Conservation (phyloP, 2,888 invertebrate genomes). For the Parnassius glacialis region DNA sequence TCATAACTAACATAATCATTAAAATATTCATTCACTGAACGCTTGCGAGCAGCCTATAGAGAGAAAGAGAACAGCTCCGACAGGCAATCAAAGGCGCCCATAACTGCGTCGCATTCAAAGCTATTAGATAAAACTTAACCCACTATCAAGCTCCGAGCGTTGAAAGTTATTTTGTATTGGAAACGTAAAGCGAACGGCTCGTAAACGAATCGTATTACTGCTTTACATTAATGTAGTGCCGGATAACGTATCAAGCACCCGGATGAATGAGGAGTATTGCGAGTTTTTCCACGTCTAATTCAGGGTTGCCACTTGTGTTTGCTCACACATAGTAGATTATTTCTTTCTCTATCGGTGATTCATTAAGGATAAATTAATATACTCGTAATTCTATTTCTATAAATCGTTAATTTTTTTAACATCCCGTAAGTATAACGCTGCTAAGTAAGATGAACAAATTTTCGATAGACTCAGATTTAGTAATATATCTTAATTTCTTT, state of each 20-base stretch:
- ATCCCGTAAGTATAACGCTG: too few species aligned
- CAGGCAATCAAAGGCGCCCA: background rate
- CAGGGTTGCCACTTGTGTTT: background rate
- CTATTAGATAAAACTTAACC: constrained; percentile 11
- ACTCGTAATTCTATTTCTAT: too few species aligned
- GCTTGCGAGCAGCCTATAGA: background rate
- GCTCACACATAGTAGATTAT: too few species aligned
- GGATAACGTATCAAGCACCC: constrained; percentile 25
- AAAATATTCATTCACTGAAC: background rate
- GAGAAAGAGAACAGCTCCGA: background rate
- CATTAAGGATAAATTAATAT: too few species aligned
- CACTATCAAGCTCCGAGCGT: background rate
- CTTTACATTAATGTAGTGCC: constrained; percentile 14
- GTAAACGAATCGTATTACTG: constrained; percentile 25
- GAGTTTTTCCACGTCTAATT: constrained; percentile 24
- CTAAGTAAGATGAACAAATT: too few species aligned
- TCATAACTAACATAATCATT: background rate
- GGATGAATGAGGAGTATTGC: constrained; percentile 30
- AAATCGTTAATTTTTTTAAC: too few species aligned
- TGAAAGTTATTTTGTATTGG: constrained; percentile 8
- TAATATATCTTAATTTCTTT: too few species aligned
- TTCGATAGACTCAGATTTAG: too few species aligned
- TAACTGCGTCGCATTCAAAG: constrained; percentile 10
- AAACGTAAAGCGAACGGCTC: constrained; percentile 5
- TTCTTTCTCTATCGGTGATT: too few species aligned